Evolutionary conservation across 2,888 invertebrate genomes (phyloP).

Genomic region (Chymomyza fuscimana): DNA sequence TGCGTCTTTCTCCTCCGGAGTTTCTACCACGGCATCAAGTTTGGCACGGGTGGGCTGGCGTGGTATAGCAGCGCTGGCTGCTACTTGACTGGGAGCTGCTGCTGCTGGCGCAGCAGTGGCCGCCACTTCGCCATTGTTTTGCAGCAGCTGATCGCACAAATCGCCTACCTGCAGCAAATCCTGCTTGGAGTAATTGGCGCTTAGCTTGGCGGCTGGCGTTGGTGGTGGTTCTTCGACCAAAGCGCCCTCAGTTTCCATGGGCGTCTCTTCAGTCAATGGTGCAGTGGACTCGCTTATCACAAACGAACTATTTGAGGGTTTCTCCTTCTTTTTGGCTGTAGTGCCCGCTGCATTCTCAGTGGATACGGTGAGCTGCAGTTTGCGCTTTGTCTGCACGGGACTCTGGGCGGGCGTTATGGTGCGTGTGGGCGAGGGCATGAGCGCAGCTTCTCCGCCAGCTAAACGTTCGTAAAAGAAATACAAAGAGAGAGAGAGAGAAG

Average conservation of each 20-base stretch:
- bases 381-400: slow-evolving; percentile 85
- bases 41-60: slow-evolving; percentile 68
- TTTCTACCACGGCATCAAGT: slow-evolving; percentile 72
- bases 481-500: slow-evolving; percentile 40
- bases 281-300: slow-evolving; percentile 51
- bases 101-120: slow-evolving; percentile 12
- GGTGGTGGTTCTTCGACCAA: slow-evolving; percentile 46
- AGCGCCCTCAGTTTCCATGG: slow-evolving; percentile 72
- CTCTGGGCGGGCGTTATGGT: slow-evolving; percentile 81
- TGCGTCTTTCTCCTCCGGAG: slow-evolving; percentile 77
- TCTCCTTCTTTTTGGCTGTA: slow-evolving; percentile 86
- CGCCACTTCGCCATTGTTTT: slow-evolving; percentile 35
- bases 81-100: not conserved
- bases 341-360: slow-evolving; percentile 83
- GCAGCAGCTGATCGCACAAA: slow-evolving; percentile 76
- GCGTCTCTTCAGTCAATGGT: slow-evolving; percentile 38
- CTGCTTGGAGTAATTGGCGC: slow-evolving; percentile 62
- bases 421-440: slow-evolving; percentile 83
- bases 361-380: slow-evolving; percentile 87
- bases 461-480: slow-evolving; percentile 24
- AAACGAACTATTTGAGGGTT: slow-evolving; percentile 75
- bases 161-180: slow-evolving; percentile 75
- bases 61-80: slow-evolving; percentile 25
- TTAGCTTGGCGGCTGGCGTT: slow-evolving; percentile 20
- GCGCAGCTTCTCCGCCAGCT: slow-evolving; percentile 81